A percentile compares a stretch with the other conserved stretches of the same genome.
phyloP scores from a whole-genome alignment of 1,140 invertebrate genomes.

The Danaus melanippus region DNA sequence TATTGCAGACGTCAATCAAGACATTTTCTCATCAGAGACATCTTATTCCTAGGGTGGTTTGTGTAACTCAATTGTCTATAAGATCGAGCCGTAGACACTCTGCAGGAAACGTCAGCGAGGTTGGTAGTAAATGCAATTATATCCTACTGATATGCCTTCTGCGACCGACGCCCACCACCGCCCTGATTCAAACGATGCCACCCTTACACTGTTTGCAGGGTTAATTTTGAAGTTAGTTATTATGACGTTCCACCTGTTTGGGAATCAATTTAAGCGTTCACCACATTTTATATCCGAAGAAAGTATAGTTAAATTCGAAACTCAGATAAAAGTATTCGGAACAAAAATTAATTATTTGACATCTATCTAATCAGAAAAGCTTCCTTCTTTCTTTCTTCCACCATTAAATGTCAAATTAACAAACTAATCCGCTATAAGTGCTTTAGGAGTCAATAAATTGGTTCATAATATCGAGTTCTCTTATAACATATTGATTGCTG shows the following conservation, averaged over 20 bases:
- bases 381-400: too few species aligned
- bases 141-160: slow-evolving; percentile 66
- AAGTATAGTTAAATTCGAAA: too few species aligned
- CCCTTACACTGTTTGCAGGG: slow-evolving; percentile 52
- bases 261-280: too few species aligned
- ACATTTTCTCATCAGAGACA: slow-evolving; percentile 58
- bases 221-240: slow-evolving; percentile 54
- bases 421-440: too few species aligned
- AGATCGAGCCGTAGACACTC: slow-evolving; percentile 52
- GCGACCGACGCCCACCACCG: slow-evolving; percentile 39
- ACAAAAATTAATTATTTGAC: too few species aligned
- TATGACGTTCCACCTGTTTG: slow-evolving; percentile 35
- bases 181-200: slow-evolving; percentile 35
- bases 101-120: slow-evolving; percentile 60
- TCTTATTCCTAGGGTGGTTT: slow-evolving; percentile 64
- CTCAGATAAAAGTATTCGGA: too few species aligned
- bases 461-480: slow-evolving; percentile 46
- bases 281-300: too few species aligned
- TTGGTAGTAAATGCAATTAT: slow-evolving; percentile 69
- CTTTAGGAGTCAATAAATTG: not conserved
- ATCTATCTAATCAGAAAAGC: too few species aligned
- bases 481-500: slow-evolving; percentile 68
- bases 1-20: slow-evolving; percentile 44
- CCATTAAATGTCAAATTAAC: slow-evolving; percentile 3
- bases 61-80: slow-evolving; percentile 69